A percentile compares a stretch with the other conserved stretches of the same genome.
Evolutionary conservation across 2,113 vertebrate genomes (phyloP).

Genomic region (Eclectus roratus): DNA sequence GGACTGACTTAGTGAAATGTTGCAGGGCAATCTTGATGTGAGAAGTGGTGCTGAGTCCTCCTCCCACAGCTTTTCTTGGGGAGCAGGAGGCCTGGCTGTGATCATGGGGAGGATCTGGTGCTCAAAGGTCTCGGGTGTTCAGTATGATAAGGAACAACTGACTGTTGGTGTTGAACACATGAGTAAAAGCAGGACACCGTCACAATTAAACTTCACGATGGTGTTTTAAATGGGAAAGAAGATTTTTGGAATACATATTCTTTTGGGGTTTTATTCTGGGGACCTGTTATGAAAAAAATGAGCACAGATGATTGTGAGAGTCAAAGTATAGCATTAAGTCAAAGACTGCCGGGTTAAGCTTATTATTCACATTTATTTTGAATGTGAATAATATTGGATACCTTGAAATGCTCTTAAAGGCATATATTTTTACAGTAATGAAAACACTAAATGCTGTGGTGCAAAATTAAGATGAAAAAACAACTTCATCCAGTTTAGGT

Average conservation of each 20-base stretch:
- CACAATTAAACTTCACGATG: not conserved
- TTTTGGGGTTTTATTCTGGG: not conserved
- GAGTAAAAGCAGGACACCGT: not conserved
- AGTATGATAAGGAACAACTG: not conserved
- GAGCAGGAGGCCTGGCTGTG: not conserved
- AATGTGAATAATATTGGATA: not conserved
- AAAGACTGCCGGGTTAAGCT: not conserved
- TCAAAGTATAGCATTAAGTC: not conserved
- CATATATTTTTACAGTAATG: not conserved
- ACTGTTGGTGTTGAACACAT: rapidly evolving
- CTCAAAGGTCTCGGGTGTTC: not conserved
- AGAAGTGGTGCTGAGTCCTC: not conserved
- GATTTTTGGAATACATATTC: not conserved
- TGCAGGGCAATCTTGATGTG: not conserved
- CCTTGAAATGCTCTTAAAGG: not conserved
- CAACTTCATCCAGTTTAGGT: not conserved
- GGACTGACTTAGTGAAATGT: not conserved
- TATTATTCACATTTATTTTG: not conserved
- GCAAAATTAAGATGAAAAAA: not conserved
- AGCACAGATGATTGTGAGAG: not conserved
- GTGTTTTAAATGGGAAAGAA: not conserved
- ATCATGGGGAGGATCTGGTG: not conserved
- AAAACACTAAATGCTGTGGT: not conserved
- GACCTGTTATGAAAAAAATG: not conserved
- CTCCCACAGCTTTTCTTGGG: not conserved